phyloP scores from a whole-genome alignment of 2,797 vertebrate species.

The Pseudochaenichthys georgianus region DNA sequence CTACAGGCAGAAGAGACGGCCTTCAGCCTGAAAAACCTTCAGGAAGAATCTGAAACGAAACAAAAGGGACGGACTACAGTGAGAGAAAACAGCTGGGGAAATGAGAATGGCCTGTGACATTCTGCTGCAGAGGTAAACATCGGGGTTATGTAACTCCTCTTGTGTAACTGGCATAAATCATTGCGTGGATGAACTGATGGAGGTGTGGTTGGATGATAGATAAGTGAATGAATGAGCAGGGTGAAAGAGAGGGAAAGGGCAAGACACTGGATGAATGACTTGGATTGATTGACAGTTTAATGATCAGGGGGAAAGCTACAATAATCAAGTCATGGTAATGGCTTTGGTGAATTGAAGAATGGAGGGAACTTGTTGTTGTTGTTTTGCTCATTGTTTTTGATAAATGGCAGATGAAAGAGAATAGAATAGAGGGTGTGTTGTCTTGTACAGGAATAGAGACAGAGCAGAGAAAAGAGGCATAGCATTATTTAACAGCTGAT shows the following conservation, averaged over 20 bases:
- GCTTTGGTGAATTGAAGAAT: neutral
- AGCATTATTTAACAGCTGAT: slow-evolving; percentile 39
- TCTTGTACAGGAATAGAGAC: slow-evolving; percentile 20
- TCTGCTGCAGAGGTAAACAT: slow-evolving; percentile 89
- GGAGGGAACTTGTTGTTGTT: slow-evolving; percentile 25
- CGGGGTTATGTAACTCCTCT: slow-evolving; percentile 53
- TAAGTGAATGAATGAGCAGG: slow-evolving; percentile 5
- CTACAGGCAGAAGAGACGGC: slow-evolving; percentile 15
- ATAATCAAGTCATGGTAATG: slow-evolving; percentile 11
- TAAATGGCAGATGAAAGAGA: slow-evolving; percentile 14
- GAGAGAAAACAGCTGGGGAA: slow-evolving; percentile 55
- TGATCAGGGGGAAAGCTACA: neutral
- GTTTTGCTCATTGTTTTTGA: slow-evolving; percentile 23
- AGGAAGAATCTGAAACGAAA: slow-evolving; percentile 23
- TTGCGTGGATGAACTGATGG: neutral
- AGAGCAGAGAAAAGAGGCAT: slow-evolving; percentile 8
- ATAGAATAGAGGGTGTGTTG: neutral
- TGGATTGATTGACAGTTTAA: neutral
- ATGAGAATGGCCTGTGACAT: slow-evolving; percentile 88
- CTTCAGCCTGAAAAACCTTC: slow-evolving; percentile 23
- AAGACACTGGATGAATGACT: neutral
- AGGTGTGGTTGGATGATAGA: neutral
- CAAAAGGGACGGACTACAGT: slow-evolving; percentile 35
- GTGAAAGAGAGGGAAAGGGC: neutral
- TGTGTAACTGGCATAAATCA: slow-evolving; percentile 33